Percentiles rank a stretch among this genome's conserved stretches.
These are phyloP conservation scores for Ochropleura leucogaster DNA, from an alignment of 2,888 invertebrate genomes.

Conservation along the genomic window DNA sequence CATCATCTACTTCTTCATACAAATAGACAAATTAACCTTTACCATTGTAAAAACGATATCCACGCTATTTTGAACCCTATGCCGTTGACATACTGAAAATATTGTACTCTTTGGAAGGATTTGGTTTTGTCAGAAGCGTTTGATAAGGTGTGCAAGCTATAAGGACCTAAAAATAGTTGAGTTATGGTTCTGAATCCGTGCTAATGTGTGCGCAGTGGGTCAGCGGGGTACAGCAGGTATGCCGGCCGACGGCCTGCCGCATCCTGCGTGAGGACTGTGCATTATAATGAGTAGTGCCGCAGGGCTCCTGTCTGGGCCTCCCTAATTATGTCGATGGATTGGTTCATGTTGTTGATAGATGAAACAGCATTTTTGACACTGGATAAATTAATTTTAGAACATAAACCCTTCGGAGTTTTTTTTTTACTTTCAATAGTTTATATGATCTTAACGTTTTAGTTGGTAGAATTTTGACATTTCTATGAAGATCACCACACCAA, in stretches of 20 bases:
- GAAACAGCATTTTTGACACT: background rate
- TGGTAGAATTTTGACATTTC: background rate
- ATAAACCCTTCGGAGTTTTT: background rate
- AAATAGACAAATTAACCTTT: slow-evolving; percentile 74
- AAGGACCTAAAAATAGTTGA: slow-evolving; percentile 69
- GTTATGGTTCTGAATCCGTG: slow-evolving; percentile 78
- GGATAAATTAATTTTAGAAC: background rate
- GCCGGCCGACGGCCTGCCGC: slow-evolving; percentile 68
- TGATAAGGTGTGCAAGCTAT: slow-evolving; percentile 58
- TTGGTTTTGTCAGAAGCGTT: slow-evolving; percentile 62
- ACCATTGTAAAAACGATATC: slow-evolving; percentile 21
- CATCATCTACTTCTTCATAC: slow-evolving; percentile 68
- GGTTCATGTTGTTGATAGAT: background rate
- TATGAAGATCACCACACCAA: background rate
- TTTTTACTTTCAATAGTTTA: background rate
- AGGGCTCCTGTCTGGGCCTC: slow-evolving; percentile 62
- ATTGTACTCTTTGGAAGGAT: slow-evolving; percentile 16
- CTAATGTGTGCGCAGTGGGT: slow-evolving; percentile 82
- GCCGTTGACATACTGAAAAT: slow-evolving; percentile 27
- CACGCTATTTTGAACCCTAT: slow-evolving; percentile 59
- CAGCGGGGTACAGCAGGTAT: slow-evolving; percentile 80
- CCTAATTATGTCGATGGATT: slow-evolving; percentile 35
- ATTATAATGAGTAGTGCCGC: slow-evolving; percentile 77
- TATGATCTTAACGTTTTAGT: background rate
- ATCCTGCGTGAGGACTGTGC: slow-evolving; percentile 75